Base-by-base conservation (phyloP, 2,113 vertebrate genomes). In the Archocentrus centrarchus region DNA sequence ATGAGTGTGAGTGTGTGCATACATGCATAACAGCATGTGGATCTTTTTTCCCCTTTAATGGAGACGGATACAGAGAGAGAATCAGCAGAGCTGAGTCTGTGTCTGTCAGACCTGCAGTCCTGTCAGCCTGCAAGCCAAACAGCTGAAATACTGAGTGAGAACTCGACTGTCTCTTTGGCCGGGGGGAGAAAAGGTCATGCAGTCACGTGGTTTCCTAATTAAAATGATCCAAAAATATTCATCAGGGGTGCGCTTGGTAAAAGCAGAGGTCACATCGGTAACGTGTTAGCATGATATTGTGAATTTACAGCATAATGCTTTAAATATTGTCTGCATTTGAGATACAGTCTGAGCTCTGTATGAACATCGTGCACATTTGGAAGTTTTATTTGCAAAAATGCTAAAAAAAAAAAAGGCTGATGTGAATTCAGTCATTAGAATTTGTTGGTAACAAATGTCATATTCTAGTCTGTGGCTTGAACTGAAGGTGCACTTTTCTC, bases 401-500 rank as follows among this genome's bases (percentile, higher is more conserved):
- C 10, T 39, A 39, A 39, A 63, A 63, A 3, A 37, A 6, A 37
- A 37, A 37, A 9, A 68, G 22, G 41, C 9, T 68, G 7, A 44
- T 15, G 30, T 2, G 5, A 68, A 50, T 50, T 47, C 44, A 15
- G 15, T 18, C 17, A n/a, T n/a, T n/a, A 53, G 17, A 6, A 18
- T 17, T 50, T 50, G 15, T 17, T 17, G 13, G 14, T 6, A 50
- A 50, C 47, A 50, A 50, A 14, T 50, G 47, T 50, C 6, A 7
- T 18, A 2, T 53, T 7, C 17, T 53, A 18, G 2, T 18, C 50
- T 53, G 13, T 18, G 15, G 50, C 50, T 18, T 17, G 44, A 4
- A 15, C 22, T 1, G 22, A 68, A 18, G 18, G 41, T 2, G 0
- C 64, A 17, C 22, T 27, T 47, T 1, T 6, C 0, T 0, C 20